phyloP scores from a whole-genome alignment of 1,140 invertebrate species.

The Hesperophylax magnus region DNA sequence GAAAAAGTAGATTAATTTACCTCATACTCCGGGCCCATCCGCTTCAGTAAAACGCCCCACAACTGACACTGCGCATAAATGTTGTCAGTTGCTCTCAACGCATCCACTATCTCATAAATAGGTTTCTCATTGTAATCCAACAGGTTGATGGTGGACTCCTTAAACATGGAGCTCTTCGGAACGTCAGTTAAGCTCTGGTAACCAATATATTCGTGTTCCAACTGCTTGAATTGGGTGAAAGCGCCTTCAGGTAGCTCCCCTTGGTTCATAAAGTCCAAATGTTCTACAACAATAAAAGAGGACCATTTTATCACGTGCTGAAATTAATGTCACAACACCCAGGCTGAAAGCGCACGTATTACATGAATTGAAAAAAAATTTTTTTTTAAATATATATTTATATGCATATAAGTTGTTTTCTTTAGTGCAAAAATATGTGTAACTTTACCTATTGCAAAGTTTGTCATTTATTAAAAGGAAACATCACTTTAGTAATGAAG shows the following conservation, averaged over 20 bases:
- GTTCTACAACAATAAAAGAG: conserved; percentile 73
- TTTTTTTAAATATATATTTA: too few species aligned
- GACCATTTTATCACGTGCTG: too few species aligned
- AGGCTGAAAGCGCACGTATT: too few species aligned
- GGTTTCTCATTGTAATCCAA: conserved; percentile 73
- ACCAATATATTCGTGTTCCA: conserved; percentile 93
- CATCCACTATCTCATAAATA: conserved; percentile 82
- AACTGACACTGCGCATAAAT: conserved; percentile 87
- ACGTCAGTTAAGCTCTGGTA: conserved; percentile 98
- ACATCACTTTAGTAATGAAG: too few species aligned
- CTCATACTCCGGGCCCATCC: conserved; percentile 87
- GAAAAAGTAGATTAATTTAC: conserved; percentile 58
- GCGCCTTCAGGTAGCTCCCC: conserved; percentile 80
- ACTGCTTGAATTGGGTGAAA: conserved; percentile 87
- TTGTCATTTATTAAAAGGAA: too few species aligned
- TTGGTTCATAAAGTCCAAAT: conserved; percentile 94
- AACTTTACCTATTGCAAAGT: too few species aligned
- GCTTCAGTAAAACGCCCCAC: conserved; percentile 86
- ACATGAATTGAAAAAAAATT: too few species aligned
- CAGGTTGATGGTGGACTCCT: conserved; percentile 61
- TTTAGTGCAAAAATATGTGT: too few species aligned
- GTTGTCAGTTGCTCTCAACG: conserved; percentile 78
- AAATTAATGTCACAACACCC: too few species aligned
- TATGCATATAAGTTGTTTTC: too few species aligned
- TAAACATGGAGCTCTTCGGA: conserved; percentile 80